Evolutionary conservation across 2,888 invertebrate genomes (phyloP), one percentile per base, ranked within the genome.

Genomic region (Epirrita christyi): DNA sequence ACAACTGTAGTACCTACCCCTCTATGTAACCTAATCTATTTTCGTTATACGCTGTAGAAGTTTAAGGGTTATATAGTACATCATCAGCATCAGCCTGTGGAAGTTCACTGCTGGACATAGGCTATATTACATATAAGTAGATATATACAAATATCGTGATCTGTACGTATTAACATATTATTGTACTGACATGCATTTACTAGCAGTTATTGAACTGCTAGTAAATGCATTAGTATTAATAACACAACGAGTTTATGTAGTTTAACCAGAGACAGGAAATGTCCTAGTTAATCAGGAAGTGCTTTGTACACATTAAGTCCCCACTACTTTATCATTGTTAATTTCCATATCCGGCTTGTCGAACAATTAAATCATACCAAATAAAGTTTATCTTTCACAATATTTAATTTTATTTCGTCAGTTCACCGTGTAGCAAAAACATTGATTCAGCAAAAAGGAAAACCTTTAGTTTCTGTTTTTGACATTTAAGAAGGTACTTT

Each of bases 231-330:
- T n/a, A n/a, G n/a, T n/a, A n/a, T n/a, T n/a, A n/a, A n/a, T n/a
- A n/a, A n/a, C n/a, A n/a, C n/a, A n/a, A n/a, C n/a, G 21, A 21
- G 21, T 21, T 21, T 32, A 29, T 34, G 40, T 11, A n/a, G 13
- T 47, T 53, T 71, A 63, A 70, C 63, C 64, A 65, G 63, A 65
- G 63, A 72, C 79, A 76, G 84, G 77, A 81, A 79, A 74, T 73
- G 67, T 68, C 64, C 63, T 55, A 64, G 64, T 72, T 81, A 83
- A 83, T 79, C 72, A 83, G 84, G 80, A 85, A 83, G 72, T 68
- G 70, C 72, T 56, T 56, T 48, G 42, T 59, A 50, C 32, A 49
- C 44, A 45, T n/a, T n/a, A n/a, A n/a, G n/a, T 42, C 48, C 48
- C 29, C 41, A 42, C 43, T 51, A 46, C 42, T 47, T 47, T 48